Evolutionary conservation across 2,888 invertebrate species (phyloP), one percentile per base, ranked within the genome.

Genomic region (Agonum fuliginosum): DNA sequence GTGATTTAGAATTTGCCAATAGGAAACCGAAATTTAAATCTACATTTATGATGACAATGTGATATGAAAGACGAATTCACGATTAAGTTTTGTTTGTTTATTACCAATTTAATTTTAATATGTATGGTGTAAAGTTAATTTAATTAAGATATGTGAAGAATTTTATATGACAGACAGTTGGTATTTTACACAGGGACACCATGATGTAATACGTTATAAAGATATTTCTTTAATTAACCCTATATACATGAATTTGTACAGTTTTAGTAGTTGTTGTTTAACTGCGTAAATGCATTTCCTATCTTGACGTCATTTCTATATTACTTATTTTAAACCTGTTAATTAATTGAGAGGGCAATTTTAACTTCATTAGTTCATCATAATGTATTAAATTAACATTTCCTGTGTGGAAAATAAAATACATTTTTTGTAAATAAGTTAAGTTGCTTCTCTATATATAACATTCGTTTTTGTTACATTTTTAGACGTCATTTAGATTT

Each of bases 241-340:
- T 54, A 54, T 43, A 27, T 54, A 54, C 12, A 54, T 24, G 24
- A n/a, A n/a, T 51, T 54, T 54, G 22, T 54, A 27, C 54, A 54
- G n/a, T 54, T 54, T 54, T 54, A 12, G 20, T 24, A 24, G 22
- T 22, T n/a, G n/a, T n/a, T n/a, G 12, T 24, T 12, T n/a, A 24
- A 20, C 1, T 10, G 5, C 20, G 20, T 48, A 10, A 48, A 48
- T 48, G 12, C 12, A 54, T 22, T 22, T 54, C n/a, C 54, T 24
- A 5, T 54, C 54, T 54, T 54, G 54, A 54, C 54, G 54, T 54
- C 54, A 54, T 54, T n/a, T 54, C n/a, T n/a, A n/a, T n/a, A n/a
- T n/a, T n/a, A n/a, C n/a, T n/a, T n/a, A n/a, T n/a, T n/a, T n/a
- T n/a, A n/a, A n/a, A n/a, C n/a, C n/a, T n/a, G n/a, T n/a, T n/a